Percentiles rank a stretch among this genome's conserved stretches.
phyloP scores from a whole-genome alignment of 2,113 vertebrate species.

The Petrocephalus microphthalmus region DNA sequence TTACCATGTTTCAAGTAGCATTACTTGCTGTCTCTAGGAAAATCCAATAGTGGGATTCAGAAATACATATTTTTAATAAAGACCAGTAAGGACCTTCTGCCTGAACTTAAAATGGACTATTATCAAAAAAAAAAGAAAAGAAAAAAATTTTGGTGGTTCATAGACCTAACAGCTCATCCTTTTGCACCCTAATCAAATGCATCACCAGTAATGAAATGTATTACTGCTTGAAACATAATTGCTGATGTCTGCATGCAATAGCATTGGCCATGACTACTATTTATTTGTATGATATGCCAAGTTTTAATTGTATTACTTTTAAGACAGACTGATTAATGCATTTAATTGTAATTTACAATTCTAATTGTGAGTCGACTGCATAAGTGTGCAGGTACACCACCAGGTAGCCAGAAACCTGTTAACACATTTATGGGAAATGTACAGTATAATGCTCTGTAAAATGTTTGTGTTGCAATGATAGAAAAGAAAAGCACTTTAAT shows the following conservation, averaged over 20 bases:
- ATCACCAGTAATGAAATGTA: constrained; percentile 69
- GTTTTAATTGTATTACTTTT: constrained; percentile 67
- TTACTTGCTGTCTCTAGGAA: constrained; percentile 54
- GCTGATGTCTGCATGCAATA: constrained; percentile 75
- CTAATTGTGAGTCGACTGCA: constrained; percentile 49
- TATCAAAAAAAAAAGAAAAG: constrained; percentile 5
- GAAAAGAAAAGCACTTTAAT: constrained; percentile 73
- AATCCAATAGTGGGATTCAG: constrained; percentile 25
- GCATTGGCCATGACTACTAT: constrained; percentile 74
- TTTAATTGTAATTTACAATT: constrained; percentile 61
- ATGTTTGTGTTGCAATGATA: constrained; percentile 66
- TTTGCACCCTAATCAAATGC: constrained; percentile 68
- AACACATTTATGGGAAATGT: constrained; percentile 59
- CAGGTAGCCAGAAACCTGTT: constrained; percentile 46
- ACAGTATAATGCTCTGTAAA: constrained; percentile 69
- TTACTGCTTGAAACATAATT: constrained; percentile 72
- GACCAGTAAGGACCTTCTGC: constrained; percentile 56
- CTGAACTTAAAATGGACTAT: constrained; percentile 43
- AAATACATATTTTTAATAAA: constrained; percentile 46
- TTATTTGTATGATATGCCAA: constrained; percentile 77
- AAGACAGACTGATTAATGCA: constrained; percentile 52
- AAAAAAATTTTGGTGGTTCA: constrained; percentile 39
- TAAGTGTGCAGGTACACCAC: constrained; percentile 44
- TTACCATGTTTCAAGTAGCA: constrained; percentile 54
- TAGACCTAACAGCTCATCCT: constrained; percentile 55